A percentile compares a stretch with the other conserved stretches of the same genome.
Evolutionary conservation across 1,140 invertebrate species (phyloP).

Genomic region (Choristoneura fumiferana): DNA sequence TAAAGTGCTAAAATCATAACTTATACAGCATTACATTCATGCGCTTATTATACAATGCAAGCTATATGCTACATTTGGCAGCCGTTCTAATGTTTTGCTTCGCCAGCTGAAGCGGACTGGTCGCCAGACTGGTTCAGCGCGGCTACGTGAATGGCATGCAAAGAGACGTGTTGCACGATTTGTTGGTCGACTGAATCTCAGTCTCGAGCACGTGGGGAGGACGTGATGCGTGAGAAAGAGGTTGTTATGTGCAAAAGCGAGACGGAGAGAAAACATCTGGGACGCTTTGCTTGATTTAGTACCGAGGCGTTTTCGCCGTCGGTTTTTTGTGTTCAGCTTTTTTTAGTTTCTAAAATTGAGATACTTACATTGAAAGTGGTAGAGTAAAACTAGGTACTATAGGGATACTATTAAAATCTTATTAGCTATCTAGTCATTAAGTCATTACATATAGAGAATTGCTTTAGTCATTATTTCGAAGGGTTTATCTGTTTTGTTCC

Average conservation of each 20-base stretch:
- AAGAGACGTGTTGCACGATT: background rate
- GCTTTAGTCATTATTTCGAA: constrained; percentile 3
- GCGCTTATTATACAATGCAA: background rate
- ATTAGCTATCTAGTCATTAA: background rate
- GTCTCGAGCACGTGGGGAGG: constrained; percentile 37
- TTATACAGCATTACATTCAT: no score
- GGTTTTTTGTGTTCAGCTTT: background rate
- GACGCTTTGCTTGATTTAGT: constrained; percentile 11
- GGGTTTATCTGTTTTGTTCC: constrained; percentile 11
- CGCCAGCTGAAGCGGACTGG: background rate
- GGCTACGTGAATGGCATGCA: background rate
- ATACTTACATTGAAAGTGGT: background rate
- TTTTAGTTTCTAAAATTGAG: background rate
- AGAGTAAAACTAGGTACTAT: background rate
- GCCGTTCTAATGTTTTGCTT: background rate
- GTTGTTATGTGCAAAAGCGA: constrained; percentile 30
- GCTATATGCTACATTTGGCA: background rate
- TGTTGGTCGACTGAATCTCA: background rate
- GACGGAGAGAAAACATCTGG: constrained; percentile 58
- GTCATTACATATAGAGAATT: background rate
- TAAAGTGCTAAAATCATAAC: no score
- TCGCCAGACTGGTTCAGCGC: background rate
- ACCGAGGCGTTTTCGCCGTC: background rate
- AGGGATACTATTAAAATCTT: constrained; percentile 4
- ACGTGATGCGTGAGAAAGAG: constrained; percentile 46